Base-by-base conservation (phyloP, 2,888 invertebrate genomes). In the Rhogogaster chlorosoma region DNA sequence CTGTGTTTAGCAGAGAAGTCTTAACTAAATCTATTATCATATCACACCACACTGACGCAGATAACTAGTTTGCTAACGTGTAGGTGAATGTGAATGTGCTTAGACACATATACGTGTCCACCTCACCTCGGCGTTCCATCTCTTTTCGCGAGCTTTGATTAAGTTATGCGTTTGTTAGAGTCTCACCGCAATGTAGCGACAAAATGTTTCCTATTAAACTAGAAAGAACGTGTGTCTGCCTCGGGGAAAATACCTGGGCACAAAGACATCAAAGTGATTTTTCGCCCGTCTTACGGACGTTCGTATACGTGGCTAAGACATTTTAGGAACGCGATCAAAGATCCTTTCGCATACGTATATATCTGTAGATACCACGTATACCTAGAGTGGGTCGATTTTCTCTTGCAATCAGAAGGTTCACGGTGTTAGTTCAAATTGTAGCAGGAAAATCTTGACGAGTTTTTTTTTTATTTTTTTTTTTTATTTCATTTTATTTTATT, bases 121-220 rank as follows among this genome's bases (percentile, higher is more conserved):
- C 78, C 86, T 86, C 88, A 89, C 88, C 89, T 88, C 88, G 87
- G 42, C 32, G 36, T 29, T 70, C 70, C 70, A 53, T n/a, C 22
- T 36, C 57, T 32, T 53, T 18, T 15, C 88, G 87, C 86, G 86
- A 86, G 85, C 89, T 90, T 89, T 90, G 91, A 92, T 92, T 90
- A 91, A 92, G 90, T 91, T 92, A 92, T 89, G 88, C 88, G 90
- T 88, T 88, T 88, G 88, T 87, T 87, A 87, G 87, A 86, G 87
- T 88, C 88, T 88, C 89, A n/a, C 89, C 87, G 85, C 88, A 88
- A 89, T 88, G 90, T 73, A 42, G 5, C 26, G 29, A 26, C 7
- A 53, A 91, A 92, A 90, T 90, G 91, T 91, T 92, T 91, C 90
- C 90, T 90, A 90, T 91, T 90, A 91, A 90, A 90, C 89, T 89